Conservation (phyloP, 2,113 vertebrate species). For the Centropus bengalensis region DNA sequence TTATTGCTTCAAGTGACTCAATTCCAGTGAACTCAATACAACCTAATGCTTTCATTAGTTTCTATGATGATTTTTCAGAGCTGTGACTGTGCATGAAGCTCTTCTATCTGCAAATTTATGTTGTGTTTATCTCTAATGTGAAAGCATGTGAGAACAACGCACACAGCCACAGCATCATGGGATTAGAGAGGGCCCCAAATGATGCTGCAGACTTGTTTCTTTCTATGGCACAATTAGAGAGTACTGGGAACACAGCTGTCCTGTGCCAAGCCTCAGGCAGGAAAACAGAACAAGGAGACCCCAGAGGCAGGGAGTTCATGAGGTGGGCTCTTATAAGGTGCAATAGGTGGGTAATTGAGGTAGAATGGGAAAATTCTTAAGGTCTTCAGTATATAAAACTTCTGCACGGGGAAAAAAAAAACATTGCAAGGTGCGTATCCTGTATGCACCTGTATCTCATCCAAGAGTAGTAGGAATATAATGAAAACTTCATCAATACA, state of each 20-base stretch:
- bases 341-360: neutral
- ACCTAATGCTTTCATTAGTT: neutral
- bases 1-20: neutral
- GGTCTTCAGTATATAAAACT: neutral
- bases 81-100: neutral
- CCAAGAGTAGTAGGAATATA: neutral
- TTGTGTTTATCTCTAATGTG: neutral
- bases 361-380: neutral
- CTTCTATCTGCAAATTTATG: neutral
- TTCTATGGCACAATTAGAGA: neutral
- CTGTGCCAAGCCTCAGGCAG: neutral
- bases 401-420: neutral
- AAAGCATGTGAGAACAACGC: neutral
- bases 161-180: fast-evolving
- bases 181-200: neutral
- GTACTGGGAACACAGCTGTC: neutral
- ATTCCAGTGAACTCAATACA: neutral
- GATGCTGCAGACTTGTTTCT: neutral
- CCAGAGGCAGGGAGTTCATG: neutral
- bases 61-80: neutral
- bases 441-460: neutral
- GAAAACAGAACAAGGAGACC: neutral
- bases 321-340: neutral
- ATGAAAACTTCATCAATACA: neutral
- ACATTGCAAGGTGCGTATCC: neutral